Base-by-base conservation (phyloP, 2,888 invertebrate genomes). In the Sesamia inferens region DNA sequence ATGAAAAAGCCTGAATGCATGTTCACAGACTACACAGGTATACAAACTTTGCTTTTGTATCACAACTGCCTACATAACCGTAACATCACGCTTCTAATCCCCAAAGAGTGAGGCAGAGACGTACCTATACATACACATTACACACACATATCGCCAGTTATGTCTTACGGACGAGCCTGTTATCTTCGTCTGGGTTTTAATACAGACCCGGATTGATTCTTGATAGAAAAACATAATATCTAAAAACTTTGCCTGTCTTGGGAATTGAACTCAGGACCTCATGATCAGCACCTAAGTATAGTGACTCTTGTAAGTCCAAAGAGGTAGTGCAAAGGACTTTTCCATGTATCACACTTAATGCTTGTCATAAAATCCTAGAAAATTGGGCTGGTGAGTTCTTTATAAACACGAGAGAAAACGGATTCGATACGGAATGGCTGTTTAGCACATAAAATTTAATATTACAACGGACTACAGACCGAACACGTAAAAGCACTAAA, bases 401-500 rank as follows among this genome's bases (percentile, higher is more conserved):
- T 59, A 54, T 71, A 65, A 76, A 69, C 61, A 64, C 24, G 8
- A 16, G 19, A n/a, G 54, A 75, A 73, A 75, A 71, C 51, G 59
- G 68, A 74, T 78, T 62, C 69, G 54, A 81, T 72, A 59, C 59
- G 48, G 11, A 77, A 68, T 78, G 48, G 63, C 63, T 63, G 73
- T 74, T 80, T 70, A 67, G 61, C 63, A 59, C 74, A 78, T 85
- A 83, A 78, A 83, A 75, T 80, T 82, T 79, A 83, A 85, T 85
- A 86, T 77, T 82, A 74, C 69, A 84, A 64, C 59, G 64, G 48
- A 69, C 76, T 68, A 70, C 64, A 61, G 39, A 71, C 67, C 59
- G 76, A 82, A 89, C 89, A 89, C 83, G 86, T 84, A 82, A 89
- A 89, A 83, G 88, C 89, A 87, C 89, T 88, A 84, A 71, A 81